Conservation (phyloP, 2,888 invertebrate species). For the Asteroscopus sphinx region DNA sequence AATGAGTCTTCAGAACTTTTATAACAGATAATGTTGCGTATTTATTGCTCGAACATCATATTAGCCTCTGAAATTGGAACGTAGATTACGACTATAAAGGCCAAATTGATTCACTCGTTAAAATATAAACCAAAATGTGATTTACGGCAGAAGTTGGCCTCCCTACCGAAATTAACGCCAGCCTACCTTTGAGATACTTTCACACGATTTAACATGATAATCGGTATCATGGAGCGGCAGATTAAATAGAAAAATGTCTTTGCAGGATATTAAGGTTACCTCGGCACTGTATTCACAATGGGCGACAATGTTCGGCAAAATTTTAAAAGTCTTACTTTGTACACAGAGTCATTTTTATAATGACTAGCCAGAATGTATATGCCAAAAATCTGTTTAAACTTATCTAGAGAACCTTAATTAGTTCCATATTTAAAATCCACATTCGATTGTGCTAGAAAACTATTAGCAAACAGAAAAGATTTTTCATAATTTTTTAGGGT, state of each 20-base stretch:
- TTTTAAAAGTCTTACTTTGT: constrained; percentile 9
- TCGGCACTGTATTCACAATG: constrained; percentile 28
- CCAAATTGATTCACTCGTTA: constrained; percentile 56
- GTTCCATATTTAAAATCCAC: too few species aligned
- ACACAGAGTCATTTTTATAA: not conserved
- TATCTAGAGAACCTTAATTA: too few species aligned
- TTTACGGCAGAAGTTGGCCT: constrained; percentile 54
- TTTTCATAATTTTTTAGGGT: too few species aligned
- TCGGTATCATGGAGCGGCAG: constrained; percentile 61
- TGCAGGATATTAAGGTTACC: constrained; percentile 32
- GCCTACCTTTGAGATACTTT: constrained; percentile 56
- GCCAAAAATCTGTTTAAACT: too few species aligned
- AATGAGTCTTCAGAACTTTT: constrained; percentile 37
- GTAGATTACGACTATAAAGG: constrained; percentile 44
- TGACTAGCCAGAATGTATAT: too few species aligned
- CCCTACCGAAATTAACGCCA: constrained; percentile 48
- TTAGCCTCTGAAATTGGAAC: constrained; percentile 17
- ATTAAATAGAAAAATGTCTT: constrained; percentile 62
- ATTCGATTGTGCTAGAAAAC: too few species aligned
- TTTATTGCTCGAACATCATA: constrained; percentile 32
- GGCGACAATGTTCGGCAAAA: not conserved
- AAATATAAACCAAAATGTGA: constrained; percentile 54
- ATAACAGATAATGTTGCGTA: constrained; percentile 34
- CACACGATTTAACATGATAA: constrained; percentile 65
- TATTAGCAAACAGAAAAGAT: too few species aligned